Percentiles rank a stretch among this genome's conserved stretches.
Evolutionary conservation across 2,888 invertebrate genomes (phyloP).

Genomic region (Cosmia pyralina): DNA sequence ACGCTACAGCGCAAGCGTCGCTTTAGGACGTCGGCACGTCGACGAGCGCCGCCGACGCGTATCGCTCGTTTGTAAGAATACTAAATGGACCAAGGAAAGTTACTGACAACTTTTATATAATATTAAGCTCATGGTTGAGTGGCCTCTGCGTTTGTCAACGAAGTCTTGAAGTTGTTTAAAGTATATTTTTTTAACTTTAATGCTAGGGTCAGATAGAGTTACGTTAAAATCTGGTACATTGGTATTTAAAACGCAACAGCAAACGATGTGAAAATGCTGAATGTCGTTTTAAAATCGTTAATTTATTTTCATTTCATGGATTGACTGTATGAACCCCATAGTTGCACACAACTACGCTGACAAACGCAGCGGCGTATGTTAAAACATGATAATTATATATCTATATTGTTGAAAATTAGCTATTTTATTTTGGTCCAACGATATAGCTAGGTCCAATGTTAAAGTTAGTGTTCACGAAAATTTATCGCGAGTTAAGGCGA

Average conservation of each 20-base stretch:
- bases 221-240: conserved; percentile 10
- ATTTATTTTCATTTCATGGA: conserved; percentile 28
- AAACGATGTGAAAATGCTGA: conserved; percentile 1
- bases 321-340: conserved; percentile 46
- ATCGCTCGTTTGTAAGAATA: too few species aligned
- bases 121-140: conserved; percentile 59
- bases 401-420: conserved; percentile 87
- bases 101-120: conserved; percentile 60
- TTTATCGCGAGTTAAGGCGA: conserved; percentile 75
- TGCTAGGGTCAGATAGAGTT: conserved; percentile 14
- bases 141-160: conserved; percentile 52
- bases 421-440: conserved; percentile 88
- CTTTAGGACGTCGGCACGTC: too few species aligned
- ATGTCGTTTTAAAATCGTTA: conserved; percentile 13
- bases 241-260: conserved; percentile 13
- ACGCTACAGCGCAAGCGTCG: too few species aligned
- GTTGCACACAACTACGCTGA: conserved; percentile 49
- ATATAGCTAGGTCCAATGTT: conserved; percentile 84
- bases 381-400: conserved; percentile 80
- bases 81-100: conserved; percentile 48
- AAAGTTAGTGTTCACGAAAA: conserved; percentile 77
- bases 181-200: conserved; percentile 59
- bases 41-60: too few species aligned
- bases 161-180: conserved; percentile 24
- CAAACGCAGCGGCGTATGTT: conserved; percentile 69